Base-by-base conservation (phyloP, 2,888 invertebrate genomes). In the Meiosimyza platycephala region DNA sequence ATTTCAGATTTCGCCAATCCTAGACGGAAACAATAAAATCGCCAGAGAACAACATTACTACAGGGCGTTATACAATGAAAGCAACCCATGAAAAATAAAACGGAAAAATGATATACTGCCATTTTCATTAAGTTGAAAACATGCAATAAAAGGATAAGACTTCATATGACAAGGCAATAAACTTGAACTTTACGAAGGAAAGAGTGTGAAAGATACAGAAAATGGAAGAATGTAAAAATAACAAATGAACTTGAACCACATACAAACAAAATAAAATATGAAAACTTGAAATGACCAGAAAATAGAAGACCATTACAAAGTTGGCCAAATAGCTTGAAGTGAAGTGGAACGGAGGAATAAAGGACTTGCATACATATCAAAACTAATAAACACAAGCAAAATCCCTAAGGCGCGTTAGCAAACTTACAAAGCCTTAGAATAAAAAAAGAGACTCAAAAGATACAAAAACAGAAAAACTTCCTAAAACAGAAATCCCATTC, bases 81-180 rank as follows among this genome's bases (percentile, higher is more conserved):
- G 28, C 22, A 60, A 5, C 22, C 4, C 60, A 60, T 5, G 1
- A 54, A 54, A 54, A 54, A 54, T 16, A 54, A 18, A 15, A 2
- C n/a, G 9, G 54, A 54, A 54, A 54, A 54, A 9, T n/a, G 16
- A 59, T 7, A 40, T 40, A 28, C 22, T 18, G 59, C 40, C 47
- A 62, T 47, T 40, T 9, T 62, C n/a, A 62, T 40, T 28, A 62
- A 62, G 62, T 15, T 62, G 40, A 40, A 40, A 40, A 40, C 40
- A 40, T 40, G 40, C 18, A 51, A 65, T 22, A 48, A 13, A 65
- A 12, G 54, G 16, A 16, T 55, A 50, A n/a, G 63, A 71, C 11
- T 57, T 51, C 76, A 74, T 73, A 76, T 74, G 75, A 65, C 75
- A 71, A 67, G 68, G 70, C 74, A 72, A 50, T 69, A 69, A 60